Conservation (phyloP, 1,140 invertebrate genomes). For the Cydia fagiglandana region DNA sequence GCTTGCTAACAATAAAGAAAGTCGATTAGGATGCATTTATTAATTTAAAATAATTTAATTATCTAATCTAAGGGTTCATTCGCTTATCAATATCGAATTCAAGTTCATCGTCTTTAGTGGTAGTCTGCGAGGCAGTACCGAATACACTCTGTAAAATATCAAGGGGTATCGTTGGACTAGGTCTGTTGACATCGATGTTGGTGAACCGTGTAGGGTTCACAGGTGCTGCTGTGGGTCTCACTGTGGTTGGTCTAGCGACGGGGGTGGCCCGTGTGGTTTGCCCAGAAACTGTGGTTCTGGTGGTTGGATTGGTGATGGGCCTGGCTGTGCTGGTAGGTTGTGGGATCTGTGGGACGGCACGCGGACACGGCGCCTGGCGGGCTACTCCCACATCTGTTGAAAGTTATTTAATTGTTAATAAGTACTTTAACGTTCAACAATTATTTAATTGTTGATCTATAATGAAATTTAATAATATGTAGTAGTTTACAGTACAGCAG, state of each 20-base stretch:
- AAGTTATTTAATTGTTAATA: not conserved
- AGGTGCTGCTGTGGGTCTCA: not conserved
- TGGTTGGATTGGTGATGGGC: not conserved
- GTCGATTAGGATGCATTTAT: not conserved
- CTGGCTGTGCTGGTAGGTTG: conserved; percentile 1
- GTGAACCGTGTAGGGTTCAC: not conserved
- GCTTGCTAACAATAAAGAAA: not conserved
- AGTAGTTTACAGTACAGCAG: no score
- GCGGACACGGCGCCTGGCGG: conserved; percentile 6
- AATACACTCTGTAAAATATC: not conserved
- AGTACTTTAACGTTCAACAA: no score
- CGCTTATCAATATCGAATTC: conserved; percentile 20
- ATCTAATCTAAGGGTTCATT: not conserved
- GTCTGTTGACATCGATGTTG: not conserved
- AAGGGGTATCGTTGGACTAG: not conserved
- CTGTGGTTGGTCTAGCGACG: not conserved
- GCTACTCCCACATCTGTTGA: not conserved
- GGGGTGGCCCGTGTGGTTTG: not conserved
- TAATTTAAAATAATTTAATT: not conserved
- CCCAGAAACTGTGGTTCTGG: not conserved
- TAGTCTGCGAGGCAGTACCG: not conserved
- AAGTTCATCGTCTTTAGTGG: not conserved
- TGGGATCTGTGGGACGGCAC: not conserved
- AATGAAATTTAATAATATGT: no score
- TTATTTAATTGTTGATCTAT: no score